Conservation (phyloP, 2,888 invertebrate genomes). For the Therioaphis trifolii region DNA sequence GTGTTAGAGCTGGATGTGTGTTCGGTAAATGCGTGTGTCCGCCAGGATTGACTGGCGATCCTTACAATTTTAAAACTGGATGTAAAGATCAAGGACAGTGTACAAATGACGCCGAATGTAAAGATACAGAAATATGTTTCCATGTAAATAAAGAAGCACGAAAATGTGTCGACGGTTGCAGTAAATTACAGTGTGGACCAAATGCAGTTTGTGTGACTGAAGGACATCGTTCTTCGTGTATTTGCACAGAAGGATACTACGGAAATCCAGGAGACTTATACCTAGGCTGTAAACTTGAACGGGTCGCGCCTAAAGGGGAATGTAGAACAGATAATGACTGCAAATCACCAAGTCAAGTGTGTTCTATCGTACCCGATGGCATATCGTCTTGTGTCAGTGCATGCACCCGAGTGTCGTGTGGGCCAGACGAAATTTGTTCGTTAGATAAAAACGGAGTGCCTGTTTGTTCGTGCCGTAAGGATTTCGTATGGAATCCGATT, state of each 20-base stretch:
- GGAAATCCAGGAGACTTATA: slow-evolving; percentile 86
- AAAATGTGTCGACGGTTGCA: slow-evolving; percentile 88
- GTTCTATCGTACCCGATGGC: slow-evolving; percentile 76
- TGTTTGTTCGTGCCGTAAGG: slow-evolving; percentile 82
- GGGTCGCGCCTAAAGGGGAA: slow-evolving; percentile 73
- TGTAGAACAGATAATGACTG: slow-evolving; percentile 81
- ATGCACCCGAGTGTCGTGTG: slow-evolving; percentile 84
- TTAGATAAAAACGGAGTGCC: slow-evolving; percentile 77
- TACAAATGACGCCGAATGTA: slow-evolving; percentile 83
- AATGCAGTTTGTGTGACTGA: slow-evolving; percentile 88
- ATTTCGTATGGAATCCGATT: slow-evolving; percentile 86
- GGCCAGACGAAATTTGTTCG: slow-evolving; percentile 83
- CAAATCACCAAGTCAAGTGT: slow-evolving; percentile 75
- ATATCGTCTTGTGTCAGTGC: slow-evolving; percentile 80
- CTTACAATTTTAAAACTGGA: slow-evolving; percentile 76
- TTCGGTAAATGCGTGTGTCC: slow-evolving; percentile 75
- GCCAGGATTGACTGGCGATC: slow-evolving; percentile 75
- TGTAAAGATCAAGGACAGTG: slow-evolving; percentile 83
- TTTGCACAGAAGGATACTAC: slow-evolving; percentile 83
- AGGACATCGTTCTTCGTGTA: slow-evolving; percentile 86
- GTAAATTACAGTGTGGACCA: slow-evolving; percentile 88
- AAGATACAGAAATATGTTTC: slow-evolving; percentile 87
- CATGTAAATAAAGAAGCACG: slow-evolving; percentile 82
- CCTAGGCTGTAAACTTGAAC: slow-evolving; percentile 81
- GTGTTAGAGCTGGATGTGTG: slow-evolving; percentile 71